Percentiles rank a stretch among this genome's conserved stretches.
phyloP scores from a whole-genome alignment of 2,888 invertebrate genomes.

The Parasteatoda lunata region DNA sequence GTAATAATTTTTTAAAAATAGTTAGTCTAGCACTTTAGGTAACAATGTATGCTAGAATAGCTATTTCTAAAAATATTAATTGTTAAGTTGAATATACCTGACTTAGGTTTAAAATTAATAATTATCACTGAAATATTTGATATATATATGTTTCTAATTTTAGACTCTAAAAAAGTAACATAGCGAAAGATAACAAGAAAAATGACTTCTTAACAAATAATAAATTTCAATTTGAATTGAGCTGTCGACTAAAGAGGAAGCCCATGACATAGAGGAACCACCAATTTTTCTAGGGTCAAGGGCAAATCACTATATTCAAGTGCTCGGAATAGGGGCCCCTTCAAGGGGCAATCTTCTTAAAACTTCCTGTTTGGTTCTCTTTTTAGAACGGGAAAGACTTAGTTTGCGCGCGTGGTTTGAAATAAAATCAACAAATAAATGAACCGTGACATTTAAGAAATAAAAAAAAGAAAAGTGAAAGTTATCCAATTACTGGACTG shows the following conservation, averaged over 20 bases:
- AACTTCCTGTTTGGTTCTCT: conserved; percentile 8
- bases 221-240: background rate
- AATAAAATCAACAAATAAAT: background rate
- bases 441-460: background rate
- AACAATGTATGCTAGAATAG: no score
- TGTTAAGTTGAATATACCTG: no score
- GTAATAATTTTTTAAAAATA: no score
- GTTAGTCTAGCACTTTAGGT: no score
- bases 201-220: background rate
- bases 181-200: no score
- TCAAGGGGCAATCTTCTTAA: conserved; percentile 6
- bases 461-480: conserved; percentile 26
- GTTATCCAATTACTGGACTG: conserved; percentile 30
- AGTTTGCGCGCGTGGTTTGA: background rate
- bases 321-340: conserved; percentile 17
- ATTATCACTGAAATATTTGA: no score
- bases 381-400: background rate
- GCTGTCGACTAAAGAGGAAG: conserved; percentile 33
- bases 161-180: no score
- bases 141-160: no score
- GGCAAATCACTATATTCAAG: conserved; percentile 8
- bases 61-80: no score
- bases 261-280: conserved; percentile 22
- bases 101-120: no score
- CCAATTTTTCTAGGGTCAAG: conserved; percentile 43